Base-by-base conservation (phyloP, 2,797 vertebrate species). In the Rhabdophis nuchalis region DNA sequence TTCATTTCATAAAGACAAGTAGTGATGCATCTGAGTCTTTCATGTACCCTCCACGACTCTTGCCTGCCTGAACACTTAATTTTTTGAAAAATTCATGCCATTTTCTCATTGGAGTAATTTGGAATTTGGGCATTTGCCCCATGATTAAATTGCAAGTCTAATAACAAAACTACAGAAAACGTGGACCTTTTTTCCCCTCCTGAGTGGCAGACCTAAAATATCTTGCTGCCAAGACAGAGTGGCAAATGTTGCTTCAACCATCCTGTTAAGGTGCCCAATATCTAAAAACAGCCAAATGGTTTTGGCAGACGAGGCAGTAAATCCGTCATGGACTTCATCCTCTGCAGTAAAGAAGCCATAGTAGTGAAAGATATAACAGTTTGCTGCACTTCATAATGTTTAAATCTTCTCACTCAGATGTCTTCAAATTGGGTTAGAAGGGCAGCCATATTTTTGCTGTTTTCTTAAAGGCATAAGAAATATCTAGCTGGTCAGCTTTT, bases 101-200 rank as follows among this genome's bases (percentile, higher is more conserved):
- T 77, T 57, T 58, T 89, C 13, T 77, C n/a, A 54, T 41, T 92
- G n/a, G 25, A 85, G 58, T 93, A 95, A 90, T 88, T 89, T 95
- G 95, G 94, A 93, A 92, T 23, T 23, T 27, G 93, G 93, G 93
- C 86, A 87, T 93, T 64, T 92, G 88, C 90, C 89, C 90, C 18
- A 56, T 9, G 27, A 77, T 90, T 54, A 54, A 82, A 61, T 93
- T 94, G 94, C 54, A 60, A 88, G 8, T 93, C 87, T 93, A 57
- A 93, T 92, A 94, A 32, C 86, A 95, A 82, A 89, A 94, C 86
- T 91, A n/a, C 85, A 87, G 92, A 87, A 86, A 93, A 46, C 0
- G 64, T 61, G 53, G 89, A 61, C 11, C 14, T 14, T 72, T 77
- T 36, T 72, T 72, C 36, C 36, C 14, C 36, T 82, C 23, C 77